phyloP scores from a whole-genome alignment of 2,797 vertebrate genomes.

The Morus bassanus region DNA sequence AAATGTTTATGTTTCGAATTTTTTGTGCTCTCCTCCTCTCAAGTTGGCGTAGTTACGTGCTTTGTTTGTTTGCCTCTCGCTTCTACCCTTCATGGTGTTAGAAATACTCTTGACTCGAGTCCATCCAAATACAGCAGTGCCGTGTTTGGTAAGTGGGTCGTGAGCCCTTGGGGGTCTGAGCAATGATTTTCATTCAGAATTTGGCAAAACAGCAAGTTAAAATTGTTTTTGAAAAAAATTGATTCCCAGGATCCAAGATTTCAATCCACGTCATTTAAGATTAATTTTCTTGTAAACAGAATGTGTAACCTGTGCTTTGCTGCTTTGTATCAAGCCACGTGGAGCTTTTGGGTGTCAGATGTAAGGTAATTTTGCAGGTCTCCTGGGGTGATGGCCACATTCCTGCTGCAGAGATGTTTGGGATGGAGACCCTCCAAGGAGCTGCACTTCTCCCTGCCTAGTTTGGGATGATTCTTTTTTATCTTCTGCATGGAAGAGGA shows the following conservation, averaged over 20 bases:
- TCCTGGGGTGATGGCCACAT: not conserved
- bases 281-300: not conserved
- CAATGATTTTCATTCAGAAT: not conserved
- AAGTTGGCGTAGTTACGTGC: fast-evolving
- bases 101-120: not conserved
- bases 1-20: not conserved
- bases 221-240: not conserved
- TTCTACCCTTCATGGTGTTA: not conserved
- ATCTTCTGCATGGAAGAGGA: not conserved
- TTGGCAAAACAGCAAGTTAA: not conserved
- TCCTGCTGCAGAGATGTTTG: not conserved
- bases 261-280: not conserved
- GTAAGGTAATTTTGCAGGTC: not conserved
- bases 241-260: not conserved
- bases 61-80: not conserved
- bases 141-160: not conserved
- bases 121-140: not conserved
- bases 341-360: not conserved
- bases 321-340: not conserved
- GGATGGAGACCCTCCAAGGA: not conserved
- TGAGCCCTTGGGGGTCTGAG: not conserved
- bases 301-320: not conserved
- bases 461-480: not conserved
- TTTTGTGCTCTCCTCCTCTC: not conserved
- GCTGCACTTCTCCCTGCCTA: not conserved